Evolutionary conservation across 2,888 invertebrate genomes (phyloP).

Genomic region (Oligia fasciuncula): DNA sequence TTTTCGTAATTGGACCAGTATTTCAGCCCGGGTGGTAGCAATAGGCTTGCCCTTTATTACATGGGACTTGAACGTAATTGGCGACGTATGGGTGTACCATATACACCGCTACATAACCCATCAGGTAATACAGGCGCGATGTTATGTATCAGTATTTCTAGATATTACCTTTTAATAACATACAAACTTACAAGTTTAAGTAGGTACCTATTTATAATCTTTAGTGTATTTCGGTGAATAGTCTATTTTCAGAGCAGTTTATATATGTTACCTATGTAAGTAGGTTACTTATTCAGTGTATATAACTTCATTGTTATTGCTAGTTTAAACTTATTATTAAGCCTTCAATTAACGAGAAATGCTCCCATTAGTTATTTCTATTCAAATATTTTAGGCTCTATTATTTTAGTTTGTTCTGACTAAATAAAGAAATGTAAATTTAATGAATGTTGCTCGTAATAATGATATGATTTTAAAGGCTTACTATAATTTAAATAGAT

Average conservation of each 20-base stretch:
- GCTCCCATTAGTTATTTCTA: not conserved
- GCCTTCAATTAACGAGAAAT: not conserved
- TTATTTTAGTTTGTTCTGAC: slow-evolving; percentile 6
- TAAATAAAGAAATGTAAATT: slow-evolving; percentile 20
- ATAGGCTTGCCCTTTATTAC: no score
- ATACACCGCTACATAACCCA: not conserved
- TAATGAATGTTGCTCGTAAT: slow-evolving; percentile 22
- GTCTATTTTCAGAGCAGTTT: not conserved
- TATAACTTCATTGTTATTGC: not conserved
- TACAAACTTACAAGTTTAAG: not conserved
- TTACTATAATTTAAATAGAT: slow-evolving; percentile 11
- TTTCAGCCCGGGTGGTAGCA: no score
- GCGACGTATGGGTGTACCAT: not conserved
- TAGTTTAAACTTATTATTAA: not conserved
- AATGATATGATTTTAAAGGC: slow-evolving; percentile 15
- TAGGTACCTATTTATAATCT: not conserved
- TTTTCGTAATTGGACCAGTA: not conserved
- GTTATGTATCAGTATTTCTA: not conserved
- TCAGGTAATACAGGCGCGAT: not conserved
- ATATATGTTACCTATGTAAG: no score
- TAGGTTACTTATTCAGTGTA: not conserved
- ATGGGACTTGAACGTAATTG: no score
- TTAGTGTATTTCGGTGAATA: not conserved
- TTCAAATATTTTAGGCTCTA: slow-evolving; percentile 10
- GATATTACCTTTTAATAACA: not conserved